Conservation (phyloP, 2,113 vertebrate genomes). For the Rostratula benghalensis region DNA sequence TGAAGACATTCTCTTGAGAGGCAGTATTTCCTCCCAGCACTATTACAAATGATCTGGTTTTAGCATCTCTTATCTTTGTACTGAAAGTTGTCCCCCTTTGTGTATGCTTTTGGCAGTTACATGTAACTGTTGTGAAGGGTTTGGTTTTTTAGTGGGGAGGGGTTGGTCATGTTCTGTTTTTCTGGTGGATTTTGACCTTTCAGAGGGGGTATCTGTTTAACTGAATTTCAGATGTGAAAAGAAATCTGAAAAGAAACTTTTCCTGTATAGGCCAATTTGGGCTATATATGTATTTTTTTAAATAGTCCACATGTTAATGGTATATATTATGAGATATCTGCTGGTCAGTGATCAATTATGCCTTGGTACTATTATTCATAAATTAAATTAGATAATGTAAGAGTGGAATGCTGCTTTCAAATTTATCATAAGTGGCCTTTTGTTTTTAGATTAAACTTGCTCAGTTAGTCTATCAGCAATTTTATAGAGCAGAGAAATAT, state of each 20-base stretch:
- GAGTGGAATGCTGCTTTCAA: neutral
- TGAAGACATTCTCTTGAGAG: neutral
- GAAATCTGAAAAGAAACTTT: neutral
- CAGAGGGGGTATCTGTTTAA: neutral
- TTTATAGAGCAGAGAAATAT: neutral
- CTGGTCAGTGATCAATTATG: neutral
- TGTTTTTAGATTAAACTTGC: conserved; percentile 1
- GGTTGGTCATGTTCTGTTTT: neutral
- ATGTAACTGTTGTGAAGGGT: neutral
- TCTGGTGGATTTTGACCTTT: neutral
- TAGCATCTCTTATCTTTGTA: neutral
- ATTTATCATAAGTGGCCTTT: neutral
- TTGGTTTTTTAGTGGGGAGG: neutral
- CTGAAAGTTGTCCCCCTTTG: neutral
- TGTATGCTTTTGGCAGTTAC: neutral
- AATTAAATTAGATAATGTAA: neutral
- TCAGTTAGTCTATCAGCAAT: conserved; percentile 18
- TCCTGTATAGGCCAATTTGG: neutral
- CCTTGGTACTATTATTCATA: neutral
- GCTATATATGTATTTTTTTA: rapidly evolving
- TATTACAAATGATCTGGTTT: neutral
- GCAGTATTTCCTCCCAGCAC: neutral
- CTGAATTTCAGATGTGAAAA: neutral
- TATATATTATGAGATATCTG: neutral
- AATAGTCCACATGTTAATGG: neutral